Base-by-base conservation (phyloP, 2,797 vertebrate genomes). In the Urosaurus nigricauda region DNA sequence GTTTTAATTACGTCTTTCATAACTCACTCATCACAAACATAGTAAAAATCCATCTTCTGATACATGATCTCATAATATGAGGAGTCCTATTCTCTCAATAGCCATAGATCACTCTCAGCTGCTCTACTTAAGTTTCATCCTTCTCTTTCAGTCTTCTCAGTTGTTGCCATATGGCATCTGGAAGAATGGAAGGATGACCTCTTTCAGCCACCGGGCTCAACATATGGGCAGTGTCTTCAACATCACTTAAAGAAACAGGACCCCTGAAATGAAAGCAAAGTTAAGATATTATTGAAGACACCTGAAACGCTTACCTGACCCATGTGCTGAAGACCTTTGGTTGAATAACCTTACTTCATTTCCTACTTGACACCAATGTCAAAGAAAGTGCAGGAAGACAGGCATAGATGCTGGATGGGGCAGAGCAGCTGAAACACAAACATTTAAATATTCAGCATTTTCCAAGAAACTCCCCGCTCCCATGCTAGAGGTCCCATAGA, bases 121-220 rank as follows among this genome's bases (percentile, higher is more conserved):
- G 1, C 35, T 75, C 75, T 93, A 0, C 93, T 95, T 91, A 87
- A 32, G 63, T 95, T 95, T 95, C 95, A 77, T 51, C 74, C 4
- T 12, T 60, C 78, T 88, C 87, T 93, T 85, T 51, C 53, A 77
- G 2, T 58, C 74, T 83, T 87, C 87, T 88, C 84, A 12, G 0
- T 82, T 79, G 70, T 84, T 92, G 81, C 40, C 91, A 88, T 65
- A 37, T 88, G 94, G 47, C 47, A 88, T 86, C 29, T 79, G 58
- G 79, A 13, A 83, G 70, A 90, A 88, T 17, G 80, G 68, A 83
- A 91, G 68, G 21, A 43, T 65, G 90, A 91, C 82, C 87, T 87
- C 87, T 73, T 56, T 91, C 86, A 73, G 4, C 26, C 87, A 16
- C 29, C 51, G 17, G 35, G 53, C 56, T 91, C 92, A 78, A 84